Percentiles rank a stretch among this genome's conserved stretches.
Evolutionary conservation across 2,888 invertebrate species (phyloP).

Genomic region (Plutella xylostella): DNA sequence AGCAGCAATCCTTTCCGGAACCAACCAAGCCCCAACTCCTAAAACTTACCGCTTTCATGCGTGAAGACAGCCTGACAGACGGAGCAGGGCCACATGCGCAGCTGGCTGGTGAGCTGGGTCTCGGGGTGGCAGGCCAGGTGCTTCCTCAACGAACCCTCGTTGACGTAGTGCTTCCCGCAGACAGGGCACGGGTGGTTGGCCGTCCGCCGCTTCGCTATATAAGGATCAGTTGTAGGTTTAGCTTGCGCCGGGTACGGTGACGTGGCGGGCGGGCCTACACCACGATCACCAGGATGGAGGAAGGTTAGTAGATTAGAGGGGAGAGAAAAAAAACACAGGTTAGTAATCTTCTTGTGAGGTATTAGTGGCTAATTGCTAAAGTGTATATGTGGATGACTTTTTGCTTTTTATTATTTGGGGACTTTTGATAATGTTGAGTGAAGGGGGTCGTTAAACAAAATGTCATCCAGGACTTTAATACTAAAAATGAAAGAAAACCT

Average conservation of each 20-base stretch:
- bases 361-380: slow-evolving; percentile 28
- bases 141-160: slow-evolving; percentile 92
- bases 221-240: slow-evolving; percentile 75
- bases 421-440: background rate
- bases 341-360: slow-evolving; percentile 33
- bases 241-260: slow-evolving; percentile 70
- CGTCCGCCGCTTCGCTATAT: slow-evolving; percentile 92
- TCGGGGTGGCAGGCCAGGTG: slow-evolving; percentile 95
- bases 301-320: slow-evolving; percentile 59
- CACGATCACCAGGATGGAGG: slow-evolving; percentile 57
- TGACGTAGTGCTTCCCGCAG: slow-evolving; percentile 95
- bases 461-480: background rate
- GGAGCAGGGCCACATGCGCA: slow-evolving; percentile 96
- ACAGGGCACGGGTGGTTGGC: slow-evolving; percentile 96
- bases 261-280: slow-evolving; percentile 71
- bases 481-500: background rate
- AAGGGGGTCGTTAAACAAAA: background rate
- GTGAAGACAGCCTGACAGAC: slow-evolving; percentile 96
- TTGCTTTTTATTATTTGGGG: too few relatives aligned
- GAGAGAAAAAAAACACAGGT: slow-evolving; percentile 43
- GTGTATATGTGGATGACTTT: background rate
- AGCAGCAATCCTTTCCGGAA: background rate
- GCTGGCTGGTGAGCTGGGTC: slow-evolving; percentile 86
- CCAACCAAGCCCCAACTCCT: background rate
- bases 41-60: slow-evolving; percentile 87